phyloP scores from a whole-genome alignment of 1,140 invertebrate species.

The Lasioglossum baleicum region DNA sequence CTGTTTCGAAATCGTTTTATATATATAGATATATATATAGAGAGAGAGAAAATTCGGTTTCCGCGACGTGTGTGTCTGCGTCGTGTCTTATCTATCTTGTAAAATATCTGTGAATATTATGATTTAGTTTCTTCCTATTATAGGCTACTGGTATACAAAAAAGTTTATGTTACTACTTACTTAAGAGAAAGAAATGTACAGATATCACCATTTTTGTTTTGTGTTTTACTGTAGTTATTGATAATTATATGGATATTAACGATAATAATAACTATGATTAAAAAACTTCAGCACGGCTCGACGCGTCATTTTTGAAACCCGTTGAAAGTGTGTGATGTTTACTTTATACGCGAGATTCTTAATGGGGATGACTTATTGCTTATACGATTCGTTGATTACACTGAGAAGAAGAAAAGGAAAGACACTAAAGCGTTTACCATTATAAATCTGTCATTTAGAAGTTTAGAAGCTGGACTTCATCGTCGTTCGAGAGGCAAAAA shows the following conservation, averaged over 20 bases:
- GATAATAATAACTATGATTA: conserved; percentile 81
- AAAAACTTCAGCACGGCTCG: conserved; percentile 66
- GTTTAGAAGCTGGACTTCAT: no score
- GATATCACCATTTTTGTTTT: conserved; percentile 80
- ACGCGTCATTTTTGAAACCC: conserved; percentile 49
- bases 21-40: neutral
- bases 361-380: no score
- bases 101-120: conserved; percentile 81
- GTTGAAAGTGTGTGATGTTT: no score
- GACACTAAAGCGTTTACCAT: no score
- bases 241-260: conserved; percentile 81
- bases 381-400: no score
- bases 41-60: conserved; percentile 3
- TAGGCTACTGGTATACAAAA: conserved; percentile 78
- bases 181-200: conserved; percentile 78
- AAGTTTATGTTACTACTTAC: conserved; percentile 78
- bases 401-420: no score
- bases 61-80: conserved; percentile 67
- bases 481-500: no score
- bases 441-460: no score
- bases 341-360: no score
- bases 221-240: conserved; percentile 81
- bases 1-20: no score
- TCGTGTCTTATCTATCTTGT: conserved; percentile 76
- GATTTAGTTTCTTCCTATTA: conserved; percentile 80